Conservation (phyloP, 2,113 vertebrate genomes). For the Eonycteris spelaea region DNA sequence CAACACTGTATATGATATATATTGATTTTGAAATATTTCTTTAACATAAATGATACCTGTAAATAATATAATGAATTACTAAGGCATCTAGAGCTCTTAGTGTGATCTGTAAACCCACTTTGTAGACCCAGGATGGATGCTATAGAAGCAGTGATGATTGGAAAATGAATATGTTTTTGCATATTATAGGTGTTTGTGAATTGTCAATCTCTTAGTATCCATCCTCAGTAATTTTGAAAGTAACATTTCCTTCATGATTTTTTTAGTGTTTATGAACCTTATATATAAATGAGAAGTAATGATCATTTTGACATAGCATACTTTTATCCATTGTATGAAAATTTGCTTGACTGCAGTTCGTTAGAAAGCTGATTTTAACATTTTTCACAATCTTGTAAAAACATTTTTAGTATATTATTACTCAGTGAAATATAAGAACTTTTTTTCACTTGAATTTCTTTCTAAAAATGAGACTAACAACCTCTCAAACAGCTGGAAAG, state of each 20-base stretch:
- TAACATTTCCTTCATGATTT: neutral
- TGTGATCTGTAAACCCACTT: neutral
- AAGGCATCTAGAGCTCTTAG: neutral
- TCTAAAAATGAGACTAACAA: neutral
- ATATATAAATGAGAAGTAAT: neutral
- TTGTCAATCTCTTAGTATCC: neutral
- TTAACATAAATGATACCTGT: neutral
- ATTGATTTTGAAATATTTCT: neutral
- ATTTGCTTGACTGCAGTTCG: neutral
- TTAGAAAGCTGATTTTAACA: neutral
- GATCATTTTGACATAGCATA: neutral
- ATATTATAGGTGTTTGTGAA: neutral
- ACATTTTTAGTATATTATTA: neutral
- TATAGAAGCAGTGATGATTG: neutral
- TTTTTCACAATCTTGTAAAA: conserved; percentile 8
- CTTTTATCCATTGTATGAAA: neutral
- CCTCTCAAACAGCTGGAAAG: neutral
- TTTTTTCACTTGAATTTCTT: neutral
- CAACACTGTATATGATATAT: neutral
- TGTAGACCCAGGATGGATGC: neutral
- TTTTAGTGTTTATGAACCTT: neutral
- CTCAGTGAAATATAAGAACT: neutral
- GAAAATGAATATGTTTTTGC: neutral
- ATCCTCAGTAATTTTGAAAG: neutral
- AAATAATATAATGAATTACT: neutral